Evolutionary conservation across 2,888 invertebrate species (phyloP).

Genomic region (Microplitis manilae): DNA sequence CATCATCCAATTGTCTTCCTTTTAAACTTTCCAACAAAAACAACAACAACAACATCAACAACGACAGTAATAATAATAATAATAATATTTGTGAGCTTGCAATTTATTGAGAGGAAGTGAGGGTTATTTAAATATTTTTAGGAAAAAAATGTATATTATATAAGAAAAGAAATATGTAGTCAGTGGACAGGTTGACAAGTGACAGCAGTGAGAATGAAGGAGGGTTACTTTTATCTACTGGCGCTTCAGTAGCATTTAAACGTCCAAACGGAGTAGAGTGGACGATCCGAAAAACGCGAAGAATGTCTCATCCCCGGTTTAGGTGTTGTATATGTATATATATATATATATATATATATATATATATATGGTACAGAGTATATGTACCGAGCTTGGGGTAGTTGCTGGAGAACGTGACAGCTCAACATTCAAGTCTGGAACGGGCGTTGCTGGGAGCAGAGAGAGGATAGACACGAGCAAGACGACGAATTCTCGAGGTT

Average conservation of each 20-base stretch:
- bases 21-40: conserved; percentile 8
- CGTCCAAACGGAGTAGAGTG: conserved; percentile 48
- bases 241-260: conserved; percentile 51
- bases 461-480: background rate
- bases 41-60: conserved; percentile 39
- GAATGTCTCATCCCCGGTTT: conserved; percentile 53
- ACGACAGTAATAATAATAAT: background rate
- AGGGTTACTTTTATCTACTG: conserved; percentile 58
- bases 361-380: no score
- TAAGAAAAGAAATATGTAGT: conserved; percentile 24
- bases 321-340: conserved; percentile 15
- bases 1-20: conserved; percentile 12
- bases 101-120: no score
- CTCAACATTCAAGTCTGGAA: conserved; percentile 24
- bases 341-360: no score
- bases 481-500: conserved; percentile 56
- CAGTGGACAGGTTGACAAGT: conserved; percentile 38
- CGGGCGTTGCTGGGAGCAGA: conserved; percentile 9
- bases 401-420: conserved; percentile 39
- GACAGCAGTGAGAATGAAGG: conserved; percentile 24
- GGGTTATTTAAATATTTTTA: conserved; percentile 22
- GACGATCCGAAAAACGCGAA: conserved; percentile 61
- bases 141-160: conserved; percentile 20
- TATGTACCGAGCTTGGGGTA: conserved; percentile 23
- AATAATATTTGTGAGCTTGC: background rate